phyloP scores from a whole-genome alignment of 1,140 invertebrate genomes.

The Pygmarrhopalites habei region DNA sequence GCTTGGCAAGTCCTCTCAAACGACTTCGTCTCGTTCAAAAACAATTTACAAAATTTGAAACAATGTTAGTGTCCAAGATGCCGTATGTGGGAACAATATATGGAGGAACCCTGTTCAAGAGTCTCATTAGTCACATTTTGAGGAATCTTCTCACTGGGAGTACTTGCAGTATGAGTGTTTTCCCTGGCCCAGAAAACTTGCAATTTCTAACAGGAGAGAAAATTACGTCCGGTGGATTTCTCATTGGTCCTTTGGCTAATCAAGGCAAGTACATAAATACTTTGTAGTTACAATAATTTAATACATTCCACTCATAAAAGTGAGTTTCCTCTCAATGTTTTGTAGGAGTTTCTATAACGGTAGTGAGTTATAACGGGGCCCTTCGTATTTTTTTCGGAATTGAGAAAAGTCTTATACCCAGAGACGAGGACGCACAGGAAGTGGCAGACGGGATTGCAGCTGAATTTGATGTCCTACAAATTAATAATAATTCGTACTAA shows the following conservation, averaged over 20 bases:
- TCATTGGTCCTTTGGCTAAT: conserved; percentile 1
- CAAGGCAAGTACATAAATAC: background rate
- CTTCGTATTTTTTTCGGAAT: conserved; percentile 3
- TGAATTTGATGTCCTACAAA: too few relatives aligned
- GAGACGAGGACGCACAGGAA: background rate
- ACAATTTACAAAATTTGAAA: conserved; percentile 10
- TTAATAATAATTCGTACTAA: too few relatives aligned
- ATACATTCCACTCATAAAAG: background rate
- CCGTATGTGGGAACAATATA: conserved; percentile 5
- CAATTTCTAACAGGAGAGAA: conserved; percentile 2
- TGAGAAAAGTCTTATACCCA: background rate
- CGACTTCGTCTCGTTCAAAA: background rate
- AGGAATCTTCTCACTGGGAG: conserved; percentile 1
- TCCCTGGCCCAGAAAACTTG: conserved; percentile 3
- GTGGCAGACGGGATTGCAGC: too few relatives aligned
- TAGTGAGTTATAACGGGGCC: conserved; percentile 1
- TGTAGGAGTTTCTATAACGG: conserved; percentile 6
- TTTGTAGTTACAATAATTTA: background rate
- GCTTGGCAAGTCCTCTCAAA: background rate
- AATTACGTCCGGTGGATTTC: conserved; percentile 5
- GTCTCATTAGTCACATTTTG: background rate
- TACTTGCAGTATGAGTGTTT: conserved; percentile 12
- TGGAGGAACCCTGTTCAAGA: background rate
- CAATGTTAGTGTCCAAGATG: conserved; percentile 6
- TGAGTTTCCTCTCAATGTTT: background rate